Base-by-base conservation (phyloP, 2,113 vertebrate species). In the Pygoscelis adeliae region DNA sequence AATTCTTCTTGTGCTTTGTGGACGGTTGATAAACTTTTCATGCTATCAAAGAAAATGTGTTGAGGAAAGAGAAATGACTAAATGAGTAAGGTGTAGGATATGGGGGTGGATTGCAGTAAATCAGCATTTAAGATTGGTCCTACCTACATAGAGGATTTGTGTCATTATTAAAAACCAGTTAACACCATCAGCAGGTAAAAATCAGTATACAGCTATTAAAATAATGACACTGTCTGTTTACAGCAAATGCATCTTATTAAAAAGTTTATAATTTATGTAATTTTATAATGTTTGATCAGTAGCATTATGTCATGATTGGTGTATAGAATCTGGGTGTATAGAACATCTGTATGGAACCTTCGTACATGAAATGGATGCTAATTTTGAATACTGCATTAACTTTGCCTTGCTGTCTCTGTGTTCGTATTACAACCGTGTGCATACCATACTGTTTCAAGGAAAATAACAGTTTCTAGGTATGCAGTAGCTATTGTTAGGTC, bases 1-100 rank as follows among this genome's bases (percentile, higher is more conserved):
- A 85, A 93, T 77, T 92, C 56, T 96, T 93, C 96, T 97, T 22
- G 95, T 97, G 72, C 94, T 96, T 87, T 6, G 38, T 80, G 98
- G 98, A 38, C 34, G 97, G 29, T 65, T 98, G 72, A 98, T 76
- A 61, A 93, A 58, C 97, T 98, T 99, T 91, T 98, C 98, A 89
- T 95, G 98, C 99, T 99, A 44, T 55, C 30, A 50, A 61, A 85
- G 23, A 59, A 79, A 96, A 96, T 17, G 10, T n/a, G 50, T 89
- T 90, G 11, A 96, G 27, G 79, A 59, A 93, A 93, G 40, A 38
- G 32, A 78, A 93, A 92, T 44, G 3, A 79, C 17, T 47, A 40
- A 53, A 62, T 67, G 15, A 61, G 4, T 42, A 42, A 73, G 8
- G 15, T 1, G 3, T 4, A 58, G 72, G 20, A 47, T 30, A 30